Evolutionary conservation across 2,888 invertebrate genomes (phyloP).

Genomic region (Lasioglossum leucozonium): DNA sequence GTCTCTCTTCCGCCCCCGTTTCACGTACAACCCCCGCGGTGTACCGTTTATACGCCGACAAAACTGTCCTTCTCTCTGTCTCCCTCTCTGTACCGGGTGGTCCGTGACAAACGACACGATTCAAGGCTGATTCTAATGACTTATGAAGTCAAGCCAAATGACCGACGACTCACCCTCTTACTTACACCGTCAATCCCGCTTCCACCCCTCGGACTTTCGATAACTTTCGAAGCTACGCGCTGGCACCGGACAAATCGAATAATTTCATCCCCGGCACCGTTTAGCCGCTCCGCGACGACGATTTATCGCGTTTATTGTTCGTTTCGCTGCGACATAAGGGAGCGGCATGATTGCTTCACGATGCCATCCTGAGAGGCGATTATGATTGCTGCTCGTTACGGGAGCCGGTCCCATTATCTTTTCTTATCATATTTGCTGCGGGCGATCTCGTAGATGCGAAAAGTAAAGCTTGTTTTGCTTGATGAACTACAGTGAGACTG

Average conservation of each 20-base stretch:
- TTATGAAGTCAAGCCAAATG: slow-evolving; percentile 85
- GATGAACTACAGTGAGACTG: too few species aligned
- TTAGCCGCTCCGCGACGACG: slow-evolving; percentile 58
- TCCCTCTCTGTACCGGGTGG: slow-evolving; percentile 71
- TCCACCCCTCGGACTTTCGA: slow-evolving; percentile 57
- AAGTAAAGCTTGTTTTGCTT: neutral
- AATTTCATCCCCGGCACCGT: slow-evolving; percentile 69
- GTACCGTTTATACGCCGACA: slow-evolving; percentile 57
- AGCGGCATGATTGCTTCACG: slow-evolving; percentile 31
- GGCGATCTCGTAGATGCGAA: slow-evolving; percentile 1
- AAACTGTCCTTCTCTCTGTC: slow-evolving; percentile 42
- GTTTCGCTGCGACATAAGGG: slow-evolving; percentile 37
- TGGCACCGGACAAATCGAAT: slow-evolving; percentile 76
- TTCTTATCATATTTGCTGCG: slow-evolving; percentile 45
- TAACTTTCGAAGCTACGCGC: slow-evolving; percentile 67
- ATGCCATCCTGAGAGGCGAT: slow-evolving; percentile 57
- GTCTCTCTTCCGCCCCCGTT: slow-evolving; percentile 14
- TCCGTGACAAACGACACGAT: slow-evolving; percentile 76
- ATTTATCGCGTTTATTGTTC: slow-evolving; percentile 63
- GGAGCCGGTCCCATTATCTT: slow-evolving; percentile 59
- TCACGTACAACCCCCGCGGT: slow-evolving; percentile 27
- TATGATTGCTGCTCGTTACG: slow-evolving; percentile 61
- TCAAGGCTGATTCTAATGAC: slow-evolving; percentile 83
- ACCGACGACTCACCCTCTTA: slow-evolving; percentile 72
- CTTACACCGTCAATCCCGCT: neutral